Evolutionary conservation across 2,113 vertebrate genomes (phyloP), one percentile per base, ranked within the genome.

Genomic region (Uria lomvia): DNA sequence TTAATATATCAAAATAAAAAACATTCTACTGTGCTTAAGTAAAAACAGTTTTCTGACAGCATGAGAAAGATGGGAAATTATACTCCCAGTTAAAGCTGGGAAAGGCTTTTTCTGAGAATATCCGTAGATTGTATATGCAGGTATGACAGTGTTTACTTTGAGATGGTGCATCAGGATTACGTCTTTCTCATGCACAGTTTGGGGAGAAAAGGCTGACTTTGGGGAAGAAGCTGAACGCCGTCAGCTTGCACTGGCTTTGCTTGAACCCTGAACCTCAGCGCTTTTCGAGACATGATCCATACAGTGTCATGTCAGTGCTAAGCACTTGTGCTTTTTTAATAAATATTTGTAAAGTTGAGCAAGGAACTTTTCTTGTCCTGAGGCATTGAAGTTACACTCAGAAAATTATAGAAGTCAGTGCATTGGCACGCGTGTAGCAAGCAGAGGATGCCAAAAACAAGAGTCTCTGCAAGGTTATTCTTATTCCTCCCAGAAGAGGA

Each of bases 251-350:
- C 36, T 3, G 19, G 42, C 56, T 88, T 72, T 72, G 16, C 47
- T 63, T 34, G 60, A 59, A 12, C 40, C 12, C 30, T 50, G 32
- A 59, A 22, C 29, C 1, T 0, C 56, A 38, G 72, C 40, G 5
- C 3, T 1, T n/a, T 27, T 34, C 0, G 2, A 50, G 76, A 49
- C 15, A 4, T 0, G 14, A 83, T 59, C 43, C 49, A 17, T 32
- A 42, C 42, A 36, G 42, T 5, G 8, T 47, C 43, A 8, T 17
- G 15, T 42, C 78, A 68, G 78, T 15, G 59, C 76, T 67, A 7
- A 90, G 82, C 72, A 58, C 47, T 88, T 73, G 38, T 24, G 53
- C 36, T 55, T 75, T 83, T 86, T 50, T 47, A 66, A 62, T 59
- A 86, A 92, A 62, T 86, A 71, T 89, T 92, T 91, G 49, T 38